A percentile compares a stretch with the other conserved stretches of the same genome.
Evolutionary conservation across 2,797 vertebrate genomes (phyloP).

Genomic region (Myotis findleyi): DNA sequence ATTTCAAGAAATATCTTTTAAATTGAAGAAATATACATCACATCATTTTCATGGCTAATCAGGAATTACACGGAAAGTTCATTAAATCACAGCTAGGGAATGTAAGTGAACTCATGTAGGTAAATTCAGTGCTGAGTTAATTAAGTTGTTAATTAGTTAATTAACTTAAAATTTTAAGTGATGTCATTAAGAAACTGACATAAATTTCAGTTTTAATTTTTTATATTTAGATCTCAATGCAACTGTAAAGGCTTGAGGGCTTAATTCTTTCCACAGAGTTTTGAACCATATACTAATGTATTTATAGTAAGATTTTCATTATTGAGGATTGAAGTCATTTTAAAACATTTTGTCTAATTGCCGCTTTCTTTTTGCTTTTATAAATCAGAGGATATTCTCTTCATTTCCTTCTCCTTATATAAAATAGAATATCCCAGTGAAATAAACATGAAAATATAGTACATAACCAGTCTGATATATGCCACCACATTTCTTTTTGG

Average conservation of each 20-base stretch:
- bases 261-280: slow-evolving; percentile 85
- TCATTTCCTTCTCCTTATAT: neutral
- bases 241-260: slow-evolving; percentile 88
- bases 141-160: slow-evolving; percentile 93
- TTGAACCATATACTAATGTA: slow-evolving; percentile 81
- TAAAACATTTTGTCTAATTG: slow-evolving; percentile 74
- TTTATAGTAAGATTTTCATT: slow-evolving; percentile 78
- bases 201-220: slow-evolving; percentile 89
- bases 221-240: slow-evolving; percentile 84
- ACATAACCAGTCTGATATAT: neutral
- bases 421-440: slow-evolving; percentile 45
- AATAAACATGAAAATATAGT: neutral
- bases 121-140: slow-evolving; percentile 92
- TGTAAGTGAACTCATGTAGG: slow-evolving; percentile 90
- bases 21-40: slow-evolving; percentile 81
- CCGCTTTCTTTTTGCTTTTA: slow-evolving; percentile 14
- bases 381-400: slow-evolving; percentile 21
- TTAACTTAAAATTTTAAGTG: slow-evolving; percentile 90
- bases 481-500: neutral
- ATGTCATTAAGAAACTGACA: slow-evolving; percentile 89
- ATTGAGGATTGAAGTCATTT: slow-evolving; percentile 77
- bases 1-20: slow-evolving; percentile 85
- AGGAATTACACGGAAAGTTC: slow-evolving; percentile 88
- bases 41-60: slow-evolving; percentile 86
- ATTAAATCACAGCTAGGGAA: slow-evolving; percentile 89